phyloP scores from a whole-genome alignment of 2,888 invertebrate genomes.

The Holacanthella duospinosa region DNA sequence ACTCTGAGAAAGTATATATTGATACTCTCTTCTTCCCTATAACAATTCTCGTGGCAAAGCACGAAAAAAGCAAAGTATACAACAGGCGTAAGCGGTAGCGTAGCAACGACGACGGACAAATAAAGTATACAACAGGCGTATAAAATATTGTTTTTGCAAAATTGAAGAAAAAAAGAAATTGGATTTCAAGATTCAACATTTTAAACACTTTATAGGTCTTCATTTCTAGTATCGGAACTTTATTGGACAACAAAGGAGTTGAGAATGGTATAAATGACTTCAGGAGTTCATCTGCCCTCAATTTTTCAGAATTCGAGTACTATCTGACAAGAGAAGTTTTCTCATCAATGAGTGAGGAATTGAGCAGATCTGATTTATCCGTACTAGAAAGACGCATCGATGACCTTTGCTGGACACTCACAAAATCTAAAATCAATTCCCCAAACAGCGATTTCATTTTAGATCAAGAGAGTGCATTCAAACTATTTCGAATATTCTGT shows the following conservation, averaged over 20 bases:
- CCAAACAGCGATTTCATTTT: too few relatives aligned
- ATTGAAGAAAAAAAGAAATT: too few relatives aligned
- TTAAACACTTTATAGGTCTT: constrained; percentile 60
- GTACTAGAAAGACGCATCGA: constrained; percentile 58
- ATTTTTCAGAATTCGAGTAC: constrained; percentile 63
- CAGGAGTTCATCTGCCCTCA: constrained; percentile 56
- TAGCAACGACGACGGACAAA: too few relatives aligned
- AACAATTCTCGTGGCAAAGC: too few relatives aligned
- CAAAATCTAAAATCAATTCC: constrained; percentile 55
- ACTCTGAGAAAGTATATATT: too few relatives aligned
- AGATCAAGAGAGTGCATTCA: constrained; percentile 56
- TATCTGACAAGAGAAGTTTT: constrained; percentile 65
- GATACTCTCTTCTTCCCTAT: too few relatives aligned
- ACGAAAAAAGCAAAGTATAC: too few relatives aligned
- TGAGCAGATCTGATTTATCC: constrained; percentile 49
- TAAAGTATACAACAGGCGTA: too few relatives aligned
- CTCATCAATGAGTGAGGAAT: constrained; percentile 53
- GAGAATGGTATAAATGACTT: constrained; percentile 70
- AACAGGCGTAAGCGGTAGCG: too few relatives aligned
- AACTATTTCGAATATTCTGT: constrained; percentile 68
- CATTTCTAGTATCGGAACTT: constrained; percentile 68
- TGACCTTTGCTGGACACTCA: constrained; percentile 70
- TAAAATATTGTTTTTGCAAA: too few relatives aligned
- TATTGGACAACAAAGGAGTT: constrained; percentile 64
- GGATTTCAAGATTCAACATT: too few relatives aligned